Conservation (phyloP, 1,140 invertebrate species). For the Calephelis virginiensis region DNA sequence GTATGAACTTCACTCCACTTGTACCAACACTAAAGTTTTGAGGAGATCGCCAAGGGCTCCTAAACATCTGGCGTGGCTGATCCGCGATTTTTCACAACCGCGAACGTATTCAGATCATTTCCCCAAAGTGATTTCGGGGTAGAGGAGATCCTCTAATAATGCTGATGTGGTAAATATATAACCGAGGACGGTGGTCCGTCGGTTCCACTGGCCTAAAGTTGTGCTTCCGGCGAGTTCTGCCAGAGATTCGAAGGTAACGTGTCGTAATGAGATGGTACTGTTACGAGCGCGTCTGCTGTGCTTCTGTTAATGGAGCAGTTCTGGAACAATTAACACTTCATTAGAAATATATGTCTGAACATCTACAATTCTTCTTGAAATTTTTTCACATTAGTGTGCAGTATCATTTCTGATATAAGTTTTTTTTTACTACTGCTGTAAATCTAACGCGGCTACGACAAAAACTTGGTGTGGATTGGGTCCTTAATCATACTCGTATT, state of each 20-base stretch:
- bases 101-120: conserved; percentile 27
- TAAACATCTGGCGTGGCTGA: conserved; percentile 18
- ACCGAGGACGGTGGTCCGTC: conserved; percentile 28
- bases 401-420: too few species aligned
- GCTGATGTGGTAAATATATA: conserved; percentile 40
- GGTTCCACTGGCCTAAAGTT: conserved; percentile 48
- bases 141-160: conserved; percentile 34
- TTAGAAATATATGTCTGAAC: not conserved
- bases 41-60: conserved; percentile 18
- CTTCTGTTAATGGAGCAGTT: conserved; percentile 83
- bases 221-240: conserved; percentile 60
- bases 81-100: conserved; percentile 63
- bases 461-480: too few species aligned
- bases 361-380: not conserved
- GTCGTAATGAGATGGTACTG: conserved; percentile 86
- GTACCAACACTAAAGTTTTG: not conserved
- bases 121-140: conserved; percentile 22
- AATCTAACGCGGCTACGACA: too few species aligned
- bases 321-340: conserved; percentile 46
- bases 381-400: too few species aligned
- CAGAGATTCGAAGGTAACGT: conserved; percentile 76
- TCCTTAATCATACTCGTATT: too few species aligned
- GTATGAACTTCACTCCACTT: not conserved
- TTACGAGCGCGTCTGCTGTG: conserved; percentile 82
- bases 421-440: too few species aligned